Evolutionary conservation across 2,113 vertebrate genomes (phyloP).

Genomic region (Antidorcas marsupialis): DNA sequence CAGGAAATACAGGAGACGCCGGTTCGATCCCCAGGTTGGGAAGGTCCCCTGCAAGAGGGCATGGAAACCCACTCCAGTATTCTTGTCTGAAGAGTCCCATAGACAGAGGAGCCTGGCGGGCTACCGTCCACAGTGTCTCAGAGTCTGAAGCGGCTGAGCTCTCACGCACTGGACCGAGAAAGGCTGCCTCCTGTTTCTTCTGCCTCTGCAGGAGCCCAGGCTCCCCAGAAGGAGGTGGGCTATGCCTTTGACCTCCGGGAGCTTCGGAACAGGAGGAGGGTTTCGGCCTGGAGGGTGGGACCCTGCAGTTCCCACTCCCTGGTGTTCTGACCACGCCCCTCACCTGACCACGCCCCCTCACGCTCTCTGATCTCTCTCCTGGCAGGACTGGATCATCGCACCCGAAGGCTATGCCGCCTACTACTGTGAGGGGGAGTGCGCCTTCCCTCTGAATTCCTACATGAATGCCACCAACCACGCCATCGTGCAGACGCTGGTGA

Average conservation of each 20-base stretch:
- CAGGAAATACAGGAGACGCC: rapidly evolving
- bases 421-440: constrained; percentile 97
- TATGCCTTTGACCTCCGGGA: neutral
- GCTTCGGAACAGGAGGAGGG: rapidly evolving
- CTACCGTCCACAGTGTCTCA: neutral
- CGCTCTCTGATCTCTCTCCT: neutral
- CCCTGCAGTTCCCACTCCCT: rapidly evolving
- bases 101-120: neutral
- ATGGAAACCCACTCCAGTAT: neutral
- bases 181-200: rapidly evolving
- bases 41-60: neutral
- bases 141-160: neutral
- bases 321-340: rapidly evolving
- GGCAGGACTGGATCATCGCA: constrained; percentile 97
- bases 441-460: constrained; percentile 96
- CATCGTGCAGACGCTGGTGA: constrained; percentile 97
- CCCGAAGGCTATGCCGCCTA: constrained; percentile 96
- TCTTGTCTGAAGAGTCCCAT: neutral
- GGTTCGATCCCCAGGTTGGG: neutral
- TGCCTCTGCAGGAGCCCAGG: neutral
- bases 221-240: neutral
- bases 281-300: rapidly evolving
- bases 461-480: constrained; percentile 99
- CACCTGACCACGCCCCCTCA: neutral
- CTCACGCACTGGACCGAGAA: neutral